A percentile compares a stretch with the other conserved stretches of the same genome.
Conservation (phyloP, 2,888 invertebrate species). For the Troides aeacus region DNA sequence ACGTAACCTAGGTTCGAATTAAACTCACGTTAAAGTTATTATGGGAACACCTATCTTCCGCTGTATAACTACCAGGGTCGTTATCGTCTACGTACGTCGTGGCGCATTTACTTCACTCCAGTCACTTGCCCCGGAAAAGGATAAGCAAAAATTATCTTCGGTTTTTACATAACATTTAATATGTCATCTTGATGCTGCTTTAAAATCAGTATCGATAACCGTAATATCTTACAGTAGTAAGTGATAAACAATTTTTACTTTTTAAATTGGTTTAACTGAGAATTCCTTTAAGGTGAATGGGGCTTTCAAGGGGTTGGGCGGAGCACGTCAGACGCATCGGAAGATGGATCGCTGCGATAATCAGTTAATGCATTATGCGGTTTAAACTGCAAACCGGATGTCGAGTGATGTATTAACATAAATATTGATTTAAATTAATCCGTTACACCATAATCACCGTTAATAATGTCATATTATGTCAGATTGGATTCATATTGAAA, state of each 20-base stretch:
- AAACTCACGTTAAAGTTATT: slow-evolving; percentile 60
- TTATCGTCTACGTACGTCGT: slow-evolving; percentile 47
- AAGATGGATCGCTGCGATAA: slow-evolving; percentile 72
- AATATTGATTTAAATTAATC: slow-evolving; percentile 62
- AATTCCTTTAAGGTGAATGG: slow-evolving; percentile 34
- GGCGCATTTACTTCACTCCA: slow-evolving; percentile 33
- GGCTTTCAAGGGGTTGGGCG: slow-evolving; percentile 52
- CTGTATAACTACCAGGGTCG: slow-evolving; percentile 53
- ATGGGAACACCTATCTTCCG: slow-evolving; percentile 54
- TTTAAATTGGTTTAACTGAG: slow-evolving; percentile 14
- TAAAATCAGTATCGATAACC: neutral
- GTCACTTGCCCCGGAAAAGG: slow-evolving; percentile 23
- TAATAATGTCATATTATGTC: neutral
- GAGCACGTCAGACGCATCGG: slow-evolving; percentile 59
- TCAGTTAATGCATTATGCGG: slow-evolving; percentile 76
- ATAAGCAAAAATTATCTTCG: neutral
- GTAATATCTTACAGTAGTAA: neutral
- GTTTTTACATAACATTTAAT: neutral
- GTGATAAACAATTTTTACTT: neutral
- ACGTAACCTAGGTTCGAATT: slow-evolving; percentile 53
- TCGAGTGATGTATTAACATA: slow-evolving; percentile 46
- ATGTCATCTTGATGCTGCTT: no score
- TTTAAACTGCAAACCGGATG: slow-evolving; percentile 60
- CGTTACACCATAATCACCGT: neutral
- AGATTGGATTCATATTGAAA: neutral